Evolutionary conservation across 2,888 invertebrate genomes (phyloP).

Genomic region (Malachius bipustulatus): DNA sequence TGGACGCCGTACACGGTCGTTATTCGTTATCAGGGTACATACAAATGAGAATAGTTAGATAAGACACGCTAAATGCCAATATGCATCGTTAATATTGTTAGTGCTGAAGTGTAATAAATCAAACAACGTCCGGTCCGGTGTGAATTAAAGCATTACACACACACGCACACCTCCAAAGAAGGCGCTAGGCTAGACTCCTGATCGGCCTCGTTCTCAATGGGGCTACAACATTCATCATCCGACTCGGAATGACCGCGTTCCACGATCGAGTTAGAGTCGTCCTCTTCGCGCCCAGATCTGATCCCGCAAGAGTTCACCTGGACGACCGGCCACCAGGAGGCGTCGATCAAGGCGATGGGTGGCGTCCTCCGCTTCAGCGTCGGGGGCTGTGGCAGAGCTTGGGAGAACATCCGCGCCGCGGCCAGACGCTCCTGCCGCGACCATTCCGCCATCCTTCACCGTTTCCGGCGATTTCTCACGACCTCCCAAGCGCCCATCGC

Average conservation of each 20-base stretch:
- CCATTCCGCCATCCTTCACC: constrained; percentile 29
- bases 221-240: background rate
- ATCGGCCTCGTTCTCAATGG: background rate
- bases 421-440: constrained; percentile 42
- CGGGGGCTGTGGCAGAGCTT: constrained; percentile 27
- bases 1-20: too few relatives aligned
- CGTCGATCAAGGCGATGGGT: constrained; percentile 24
- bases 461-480: constrained; percentile 6
- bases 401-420: constrained; percentile 40
- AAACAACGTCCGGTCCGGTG: too few relatives aligned
- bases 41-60: too few relatives aligned
- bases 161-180: constrained; percentile 18
- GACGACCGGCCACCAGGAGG: constrained; percentile 37
- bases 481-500: constrained; percentile 14
- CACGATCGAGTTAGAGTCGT: constrained; percentile 15
- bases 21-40: too few relatives aligned
- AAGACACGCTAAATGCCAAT: too few relatives aligned
- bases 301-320: constrained; percentile 25
- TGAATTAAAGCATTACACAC: too few relatives aligned
- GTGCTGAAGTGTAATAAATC: too few relatives aligned
- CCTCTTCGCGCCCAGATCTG: constrained; percentile 14
- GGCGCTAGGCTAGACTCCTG: constrained; percentile 2
- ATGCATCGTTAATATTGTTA: too few relatives aligned
- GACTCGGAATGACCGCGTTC: constrained; percentile 18
- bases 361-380: constrained; percentile 24